phyloP scores from a whole-genome alignment of 2,888 invertebrate genomes.

The Aspidiotus destructor region DNA sequence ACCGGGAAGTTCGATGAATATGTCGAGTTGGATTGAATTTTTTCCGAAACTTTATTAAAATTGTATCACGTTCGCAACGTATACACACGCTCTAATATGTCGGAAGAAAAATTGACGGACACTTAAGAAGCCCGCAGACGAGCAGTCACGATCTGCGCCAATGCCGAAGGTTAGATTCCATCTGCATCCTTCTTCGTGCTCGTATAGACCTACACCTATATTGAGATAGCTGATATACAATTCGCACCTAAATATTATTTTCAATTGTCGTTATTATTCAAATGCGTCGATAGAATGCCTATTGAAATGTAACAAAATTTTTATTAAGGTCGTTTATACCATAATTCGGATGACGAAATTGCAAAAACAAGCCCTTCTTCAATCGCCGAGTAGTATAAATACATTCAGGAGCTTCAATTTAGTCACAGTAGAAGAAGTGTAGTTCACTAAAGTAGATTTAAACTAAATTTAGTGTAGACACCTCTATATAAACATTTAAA shows the following conservation, averaged over 20 bases:
- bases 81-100: not conserved
- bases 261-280: slow-evolving; percentile 14
- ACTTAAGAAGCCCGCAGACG: not conserved
- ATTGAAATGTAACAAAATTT: slow-evolving; percentile 14
- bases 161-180: not conserved
- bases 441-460: not conserved
- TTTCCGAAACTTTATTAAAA: no score
- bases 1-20: no score
- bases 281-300: slow-evolving; percentile 6
- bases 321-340: slow-evolving; percentile 7
- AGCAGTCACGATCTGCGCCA: not conserved
- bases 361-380: not conserved
- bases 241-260: not conserved
- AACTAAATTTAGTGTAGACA: no score
- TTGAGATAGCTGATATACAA: not conserved
- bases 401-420: not conserved
- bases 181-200: not conserved
- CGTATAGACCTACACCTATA: not conserved
- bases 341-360: slow-evolving; percentile 8
- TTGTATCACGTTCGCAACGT: no score
- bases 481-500: no score
- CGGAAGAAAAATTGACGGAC: not conserved
- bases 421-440: not conserved
- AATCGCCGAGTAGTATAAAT: not conserved
- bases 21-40: no score